phyloP scores from a whole-genome alignment of 2,888 invertebrate genomes.

The Chydorus sphaericus region DNA sequence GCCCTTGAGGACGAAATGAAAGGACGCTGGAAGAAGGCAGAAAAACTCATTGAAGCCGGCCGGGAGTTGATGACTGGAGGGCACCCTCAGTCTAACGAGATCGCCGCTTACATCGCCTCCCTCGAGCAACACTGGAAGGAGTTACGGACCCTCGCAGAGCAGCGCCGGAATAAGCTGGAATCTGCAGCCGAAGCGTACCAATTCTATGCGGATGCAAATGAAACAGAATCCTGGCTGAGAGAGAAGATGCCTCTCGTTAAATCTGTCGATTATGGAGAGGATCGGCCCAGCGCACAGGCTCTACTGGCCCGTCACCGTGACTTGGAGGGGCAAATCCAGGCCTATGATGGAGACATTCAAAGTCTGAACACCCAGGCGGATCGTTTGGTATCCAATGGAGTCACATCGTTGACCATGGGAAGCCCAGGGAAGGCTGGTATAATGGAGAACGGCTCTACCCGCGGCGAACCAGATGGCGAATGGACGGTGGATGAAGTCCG shows the following conservation, averaged over 20 bases:
- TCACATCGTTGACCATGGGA: conserved; percentile 44
- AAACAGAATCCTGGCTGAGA: conserved; percentile 92
- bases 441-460: neutral
- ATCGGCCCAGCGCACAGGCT: conserved; percentile 81
- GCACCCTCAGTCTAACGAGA: conserved; percentile 67
- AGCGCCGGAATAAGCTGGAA: conserved; percentile 57
- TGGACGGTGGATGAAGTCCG: conserved; percentile 63
- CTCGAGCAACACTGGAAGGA: conserved; percentile 74
- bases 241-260: conserved; percentile 85
- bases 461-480: conserved; percentile 34
- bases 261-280: conserved; percentile 78
- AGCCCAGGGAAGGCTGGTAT: neutral
- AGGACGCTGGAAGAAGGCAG: conserved; percentile 51
- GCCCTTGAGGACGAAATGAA: conserved; percentile 66
- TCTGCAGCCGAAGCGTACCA: conserved; percentile 81
- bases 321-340: conserved; percentile 72
- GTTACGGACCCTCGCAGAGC: conserved; percentile 65
- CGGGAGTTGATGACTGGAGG: conserved; percentile 56
- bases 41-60: conserved; percentile 54
- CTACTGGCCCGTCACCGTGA: conserved; percentile 72
- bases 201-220: conserved; percentile 95
- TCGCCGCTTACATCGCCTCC: conserved; percentile 61
- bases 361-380: conserved; percentile 66
- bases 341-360: conserved; percentile 73
- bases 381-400: conserved; percentile 56